Base-by-base conservation (phyloP, 1,140 invertebrate genomes). In the Agrypnia vestita region DNA sequence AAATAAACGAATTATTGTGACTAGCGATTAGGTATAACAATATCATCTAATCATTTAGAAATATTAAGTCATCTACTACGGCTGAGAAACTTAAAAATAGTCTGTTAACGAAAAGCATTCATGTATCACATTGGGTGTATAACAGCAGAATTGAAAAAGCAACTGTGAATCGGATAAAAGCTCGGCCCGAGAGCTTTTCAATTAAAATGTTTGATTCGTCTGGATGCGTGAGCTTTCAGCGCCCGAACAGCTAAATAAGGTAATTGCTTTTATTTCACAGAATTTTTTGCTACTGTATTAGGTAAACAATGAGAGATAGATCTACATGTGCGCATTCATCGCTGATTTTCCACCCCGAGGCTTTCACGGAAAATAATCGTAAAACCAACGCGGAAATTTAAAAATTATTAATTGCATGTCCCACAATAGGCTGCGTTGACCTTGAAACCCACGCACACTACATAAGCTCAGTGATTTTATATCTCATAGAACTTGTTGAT, bases 121-220 rank as follows among this genome's bases (percentile, higher is more conserved):
- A 35, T 35, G 25, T 6, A 35, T 35, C 25, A 35, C 25, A 35
- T 35, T 35, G 1, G 8, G 49, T 4, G 3, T 51, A 51, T 51
- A 51, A 3, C 7, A 8, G 12, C 13, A 62, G 43, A 47, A 69
- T 69, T 25, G 44, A 21, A 46, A 46, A 67, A 47, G 64, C 13
- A 47, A 47, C 35, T 17, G 44, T 69, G 19, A 49, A 47, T 69
- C 8, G 12, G n/a, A 25, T 3, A 19, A 21, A 21, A 49, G 64
- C 51, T 19, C 56, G 11, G 71, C 21, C 13, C 17, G 73, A 47
- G 51, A 77, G 61, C 61, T 53, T 77, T 76, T 77, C 67, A 77
- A 77, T 77, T 77, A 77, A 77, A 77, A 49, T 21, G 62, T 77
- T 67, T 77, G 75, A 77, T 77, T 67, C 62, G 75, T 11, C 19